Conservation (phyloP, 2,797 vertebrate species). For the Adrianichthys oophorus region DNA sequence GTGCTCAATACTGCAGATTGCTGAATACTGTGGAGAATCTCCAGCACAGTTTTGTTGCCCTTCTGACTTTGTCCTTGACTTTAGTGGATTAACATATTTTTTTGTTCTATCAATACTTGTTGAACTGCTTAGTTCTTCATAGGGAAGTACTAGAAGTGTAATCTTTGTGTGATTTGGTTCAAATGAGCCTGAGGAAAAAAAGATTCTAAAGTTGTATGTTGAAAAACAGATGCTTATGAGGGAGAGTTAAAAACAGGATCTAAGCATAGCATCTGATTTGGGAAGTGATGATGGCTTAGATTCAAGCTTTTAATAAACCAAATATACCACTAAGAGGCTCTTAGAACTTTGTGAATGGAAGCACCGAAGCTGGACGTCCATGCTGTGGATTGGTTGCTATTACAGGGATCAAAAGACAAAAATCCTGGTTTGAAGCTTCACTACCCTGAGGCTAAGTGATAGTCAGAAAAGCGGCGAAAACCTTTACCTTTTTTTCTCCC, state of each 20-base stretch:
- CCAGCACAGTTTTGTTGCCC: no score
- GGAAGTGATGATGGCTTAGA: conserved; percentile 63
- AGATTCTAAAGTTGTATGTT: conserved; percentile 65
- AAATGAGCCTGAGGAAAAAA: conserved; percentile 27
- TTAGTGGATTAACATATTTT: conserved; percentile 9
- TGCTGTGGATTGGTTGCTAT: conserved; percentile 61
- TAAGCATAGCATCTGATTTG: conserved; percentile 69
- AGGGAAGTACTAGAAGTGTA: conserved; percentile 12
- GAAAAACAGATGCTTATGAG: conserved; percentile 45
- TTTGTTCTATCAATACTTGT: background rate
- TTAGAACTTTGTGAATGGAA: conserved; percentile 74
- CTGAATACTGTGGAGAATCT: no score
- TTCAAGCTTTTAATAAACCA: conserved; percentile 77
- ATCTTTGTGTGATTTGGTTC: conserved; percentile 28
- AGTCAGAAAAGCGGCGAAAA: conserved; percentile 60
- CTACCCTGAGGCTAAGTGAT: conserved; percentile 41
- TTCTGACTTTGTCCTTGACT: conserved; percentile 11
- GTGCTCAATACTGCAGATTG: no score
- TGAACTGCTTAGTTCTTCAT: conserved; percentile 1
- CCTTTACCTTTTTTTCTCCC: conserved; percentile 30
- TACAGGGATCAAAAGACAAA: conserved; percentile 64
- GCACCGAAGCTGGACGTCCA: conserved; percentile 63
- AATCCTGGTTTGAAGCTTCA: conserved; percentile 59
- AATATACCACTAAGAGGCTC: conserved; percentile 74
- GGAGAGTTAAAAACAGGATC: conserved; percentile 50